phyloP scores from a whole-genome alignment of 2,888 invertebrate species.

The Nipponacmea schrenckii region DNA sequence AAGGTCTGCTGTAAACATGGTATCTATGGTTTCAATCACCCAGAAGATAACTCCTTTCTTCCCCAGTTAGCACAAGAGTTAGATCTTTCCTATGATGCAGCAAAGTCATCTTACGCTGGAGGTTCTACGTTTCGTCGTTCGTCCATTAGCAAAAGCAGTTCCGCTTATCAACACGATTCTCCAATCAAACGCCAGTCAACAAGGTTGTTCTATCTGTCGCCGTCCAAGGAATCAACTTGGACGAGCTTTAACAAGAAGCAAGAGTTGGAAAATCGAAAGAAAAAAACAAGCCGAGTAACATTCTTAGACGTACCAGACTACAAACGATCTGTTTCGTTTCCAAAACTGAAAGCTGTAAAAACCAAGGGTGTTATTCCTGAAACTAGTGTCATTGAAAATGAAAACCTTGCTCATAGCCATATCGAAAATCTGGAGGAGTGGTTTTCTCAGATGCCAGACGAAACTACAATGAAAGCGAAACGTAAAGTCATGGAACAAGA shows the following conservation, averaged over 20 bases:
- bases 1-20: neutral
- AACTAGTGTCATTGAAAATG: neutral
- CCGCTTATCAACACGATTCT: neutral
- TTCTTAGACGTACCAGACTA: neutral
- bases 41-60: neutral
- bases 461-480: neutral
- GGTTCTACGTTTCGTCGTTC: neutral
- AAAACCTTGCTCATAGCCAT: neutral
- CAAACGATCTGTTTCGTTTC: neutral
- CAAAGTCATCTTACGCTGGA: neutral
- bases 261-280: neutral
- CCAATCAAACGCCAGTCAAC: neutral
- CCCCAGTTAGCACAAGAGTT: neutral
- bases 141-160: neutral
- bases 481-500: neutral
- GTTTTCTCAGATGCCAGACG: constrained; percentile 3
- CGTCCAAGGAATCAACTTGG: neutral
- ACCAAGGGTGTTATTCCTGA: neutral
- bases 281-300: neutral
- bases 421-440: neutral
- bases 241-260: neutral
- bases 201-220: neutral
- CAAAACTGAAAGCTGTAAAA: neutral
- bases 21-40: neutral
- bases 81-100: neutral